Conservation (phyloP, 2,888 invertebrate species). For the Hydrotaea diabolus region DNA sequence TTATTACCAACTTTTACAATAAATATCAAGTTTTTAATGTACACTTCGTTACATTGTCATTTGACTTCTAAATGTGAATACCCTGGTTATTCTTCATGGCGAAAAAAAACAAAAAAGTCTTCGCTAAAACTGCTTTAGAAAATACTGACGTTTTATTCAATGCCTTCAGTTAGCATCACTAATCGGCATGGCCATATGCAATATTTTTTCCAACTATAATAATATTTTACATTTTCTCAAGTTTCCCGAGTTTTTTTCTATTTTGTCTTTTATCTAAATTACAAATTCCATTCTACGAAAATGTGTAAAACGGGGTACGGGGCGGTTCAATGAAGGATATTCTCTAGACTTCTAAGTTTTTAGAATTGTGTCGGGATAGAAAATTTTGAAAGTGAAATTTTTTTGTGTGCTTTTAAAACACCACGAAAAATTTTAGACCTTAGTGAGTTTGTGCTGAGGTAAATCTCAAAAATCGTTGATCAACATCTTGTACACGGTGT, state of each 20-base stretch:
- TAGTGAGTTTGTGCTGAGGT: constrained; percentile 14
- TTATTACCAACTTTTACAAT: no score
- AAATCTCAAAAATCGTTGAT: constrained; percentile 27
- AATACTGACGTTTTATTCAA: no score
- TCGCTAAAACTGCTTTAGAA: no score
- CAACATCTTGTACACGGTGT: constrained; percentile 16
- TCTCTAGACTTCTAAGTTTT: neutral
- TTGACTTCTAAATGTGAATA: no score
- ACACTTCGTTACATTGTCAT: no score
- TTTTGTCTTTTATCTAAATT: constrained; percentile 51
- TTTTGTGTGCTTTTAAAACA: constrained; percentile 47
- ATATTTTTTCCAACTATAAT: constrained; percentile 39
- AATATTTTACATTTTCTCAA: constrained; percentile 61
- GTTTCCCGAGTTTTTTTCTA: constrained; percentile 53
- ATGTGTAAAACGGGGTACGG: constrained; percentile 47
- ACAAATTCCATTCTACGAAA: constrained; percentile 36
- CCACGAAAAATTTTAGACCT: constrained; percentile 37
- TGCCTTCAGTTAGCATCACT: no score
- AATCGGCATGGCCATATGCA: no score
- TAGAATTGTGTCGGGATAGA: constrained; percentile 6
- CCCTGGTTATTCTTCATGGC: no score
- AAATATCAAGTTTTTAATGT: no score
- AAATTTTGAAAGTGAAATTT: constrained; percentile 58
- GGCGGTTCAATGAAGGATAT: constrained; percentile 10
- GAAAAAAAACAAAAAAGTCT: no score